phyloP scores from a whole-genome alignment of 1,140 invertebrate genomes.

The Ips typographus region DNA sequence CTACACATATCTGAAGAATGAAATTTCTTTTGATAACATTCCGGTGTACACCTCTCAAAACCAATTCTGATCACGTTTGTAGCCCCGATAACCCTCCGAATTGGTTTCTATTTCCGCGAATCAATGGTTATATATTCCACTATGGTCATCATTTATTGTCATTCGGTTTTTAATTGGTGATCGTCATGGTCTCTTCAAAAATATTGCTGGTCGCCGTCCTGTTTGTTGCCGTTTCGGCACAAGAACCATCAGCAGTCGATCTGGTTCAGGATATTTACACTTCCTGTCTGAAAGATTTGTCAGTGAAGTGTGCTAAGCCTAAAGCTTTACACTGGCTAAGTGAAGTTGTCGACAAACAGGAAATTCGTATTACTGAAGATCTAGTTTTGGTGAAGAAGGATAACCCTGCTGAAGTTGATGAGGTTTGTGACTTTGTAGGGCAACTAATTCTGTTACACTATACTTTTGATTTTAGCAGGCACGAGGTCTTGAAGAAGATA shows the following conservation, averaged over 20 bases:
- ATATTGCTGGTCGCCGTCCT: conserved; percentile 35
- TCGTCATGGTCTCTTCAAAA: conserved; percentile 38
- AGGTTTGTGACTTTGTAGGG: conserved; percentile 13
- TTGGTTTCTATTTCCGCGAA: conserved; percentile 51
- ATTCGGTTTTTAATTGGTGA: conserved; percentile 33
- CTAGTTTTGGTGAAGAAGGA: conserved; percentile 67
- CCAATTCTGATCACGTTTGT: conserved; percentile 46
- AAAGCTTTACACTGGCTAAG: conserved; percentile 73
- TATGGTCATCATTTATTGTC: conserved; percentile 33
- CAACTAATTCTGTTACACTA: neutral
- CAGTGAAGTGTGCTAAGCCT: conserved; percentile 70
- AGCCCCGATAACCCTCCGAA: conserved; percentile 43
- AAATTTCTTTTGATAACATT: conserved; percentile 24
- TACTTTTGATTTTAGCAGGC: conserved; percentile 40
- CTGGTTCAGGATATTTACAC: conserved; percentile 63
- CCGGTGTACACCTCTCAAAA: conserved; percentile 13
- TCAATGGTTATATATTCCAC: conserved; percentile 35
- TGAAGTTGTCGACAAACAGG: conserved; percentile 63
- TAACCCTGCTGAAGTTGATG: conserved; percentile 52
- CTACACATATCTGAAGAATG: no score
- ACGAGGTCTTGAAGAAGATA: conserved; percentile 45
- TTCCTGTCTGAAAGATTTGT: conserved; percentile 64
- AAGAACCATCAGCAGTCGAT: conserved; percentile 57
- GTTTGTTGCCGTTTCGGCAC: conserved; percentile 25
- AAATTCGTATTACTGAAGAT: conserved; percentile 72